Base-by-base conservation (phyloP, 2,888 invertebrate species). In the Magallana nippona region DNA sequence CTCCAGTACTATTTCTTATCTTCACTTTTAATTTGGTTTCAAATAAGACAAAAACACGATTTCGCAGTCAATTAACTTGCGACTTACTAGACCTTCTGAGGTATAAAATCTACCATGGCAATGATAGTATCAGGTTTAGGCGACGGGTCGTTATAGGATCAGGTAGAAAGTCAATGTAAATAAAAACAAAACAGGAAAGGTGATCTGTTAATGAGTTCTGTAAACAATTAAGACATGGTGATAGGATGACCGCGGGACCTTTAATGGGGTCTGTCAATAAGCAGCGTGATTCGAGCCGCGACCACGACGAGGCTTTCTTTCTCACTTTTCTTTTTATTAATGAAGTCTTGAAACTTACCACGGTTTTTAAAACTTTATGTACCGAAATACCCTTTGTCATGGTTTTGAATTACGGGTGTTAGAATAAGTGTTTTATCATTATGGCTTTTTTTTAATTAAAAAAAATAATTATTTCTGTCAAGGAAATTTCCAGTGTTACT, bases 111-210 rank as follows among this genome's bases (percentile, higher is more conserved):
- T 44, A 44, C 44, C 13, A 13, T 32, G 71, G 19, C 22, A 13
- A 1, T 13, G 71, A 71, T 71, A 71, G 27, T 15, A 71, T 71
- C 27, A 32, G 5, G 27, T 32, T 1, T 5, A 32, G 71, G 15
- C 44, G 71, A 27, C 15, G 5, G 13, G 71, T 71, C 71, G 71
- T 71, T 71, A 71, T 71, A 27, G 22, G 71, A 71, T 71, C 71
- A 71, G 22, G 22, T 71, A 13, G 27, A 71, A 71, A 71, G 71
- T 71, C 22, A 71, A 71, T 15, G 71, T 71, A 71, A 71, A 71
- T 27, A 71, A 71, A 71, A 71, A 71, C 71, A 71, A 71, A 71
- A n/a, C 60, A 60, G 60, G 71, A 27, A 71, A 71, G 71, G 32
- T 27, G 71, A 71, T 71, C 27, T 22, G 71, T 27, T 32, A 71